phyloP scores from a whole-genome alignment of 2,797 vertebrate species.

The Macropus fuliginosus region DNA sequence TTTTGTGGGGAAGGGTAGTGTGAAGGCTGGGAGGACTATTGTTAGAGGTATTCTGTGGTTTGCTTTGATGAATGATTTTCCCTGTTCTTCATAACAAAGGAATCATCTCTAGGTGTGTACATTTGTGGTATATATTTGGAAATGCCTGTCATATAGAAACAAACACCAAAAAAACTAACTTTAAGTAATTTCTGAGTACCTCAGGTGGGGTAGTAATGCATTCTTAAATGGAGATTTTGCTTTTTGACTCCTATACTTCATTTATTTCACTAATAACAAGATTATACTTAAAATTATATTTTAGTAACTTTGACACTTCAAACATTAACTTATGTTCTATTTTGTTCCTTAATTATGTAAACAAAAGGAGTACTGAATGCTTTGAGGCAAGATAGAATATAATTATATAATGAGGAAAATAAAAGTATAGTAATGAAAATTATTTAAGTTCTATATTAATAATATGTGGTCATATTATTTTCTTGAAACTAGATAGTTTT shows the following conservation, averaged over 20 bases:
- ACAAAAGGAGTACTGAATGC: not conserved
- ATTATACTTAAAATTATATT: constrained; percentile 29
- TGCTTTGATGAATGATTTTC: not conserved
- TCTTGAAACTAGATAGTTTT: not conserved
- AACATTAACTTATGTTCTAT: not conserved
- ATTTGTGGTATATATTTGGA: not conserved
- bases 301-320: constrained; percentile 26
- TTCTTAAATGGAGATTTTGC: constrained; percentile 34
- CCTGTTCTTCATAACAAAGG: not conserved
- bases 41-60: not conserved
- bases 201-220: not conserved
- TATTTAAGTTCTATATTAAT: not conserved
- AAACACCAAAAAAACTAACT: not conserved
- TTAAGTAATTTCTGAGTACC: constrained; percentile 60
- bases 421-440: constrained; percentile 39
- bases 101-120: not conserved
- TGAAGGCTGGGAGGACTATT: not conserved
- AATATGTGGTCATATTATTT: not conserved
- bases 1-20: too few relatives aligned
- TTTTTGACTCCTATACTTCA: constrained; percentile 19
- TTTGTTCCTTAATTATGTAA: constrained; percentile 36
- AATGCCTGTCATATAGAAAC: not conserved
- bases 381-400: constrained; percentile 21
- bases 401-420: constrained; percentile 25
- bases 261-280: constrained; percentile 43